Base-by-base conservation (phyloP, 2,888 invertebrate genomes). In the Sminthurinus aureus region DNA sequence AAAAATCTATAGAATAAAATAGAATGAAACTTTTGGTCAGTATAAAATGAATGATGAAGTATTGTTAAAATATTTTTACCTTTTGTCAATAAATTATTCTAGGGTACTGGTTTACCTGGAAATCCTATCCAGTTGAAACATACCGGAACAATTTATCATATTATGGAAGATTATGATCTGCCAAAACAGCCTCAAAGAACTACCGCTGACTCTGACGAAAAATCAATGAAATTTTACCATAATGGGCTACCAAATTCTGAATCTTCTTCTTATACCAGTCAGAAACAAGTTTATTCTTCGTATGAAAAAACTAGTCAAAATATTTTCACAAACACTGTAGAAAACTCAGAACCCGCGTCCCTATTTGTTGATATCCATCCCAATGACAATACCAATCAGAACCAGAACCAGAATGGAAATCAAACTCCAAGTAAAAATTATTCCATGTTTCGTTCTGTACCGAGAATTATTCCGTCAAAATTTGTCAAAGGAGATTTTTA, bases 401-500 rank as follows among this genome's bases (percentile, higher is more conserved):
- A 13, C 15, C 18, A 13, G 18, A 13, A 58, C 9, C n/a, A 69
- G 38, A 13, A 52, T 11, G 9, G 13, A 52, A 52, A 11, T 8
- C 52, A 52, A 52, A 52, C 52, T 11, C 8, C 13, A 13, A 11
- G 9, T 8, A 11, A 8, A 52, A 8, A 58, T 58, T 69, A 69
- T 69, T 11, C 18, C 13, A 69, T 15, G 13, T 12, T 20, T 12
- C 9, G 75, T 50, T 26, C n/a, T 11, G 18, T 81, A 12, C 81
- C 81, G 20, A 20, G 81, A 74, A 67, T 77, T 22, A 71, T 82
- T 22, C 82, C 82, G 3, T 82, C 82, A 4, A 94, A 93, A 89
- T 94, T 94, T 89, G 90, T 93, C 24, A 93, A 92, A 9, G 93
- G 93, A 15, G 93, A 93, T 84, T 93, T 93, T 85, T 91, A 92